Evolutionary conservation across 2,888 invertebrate genomes (phyloP).

Genomic region (Neoscelio sp.): DNA sequence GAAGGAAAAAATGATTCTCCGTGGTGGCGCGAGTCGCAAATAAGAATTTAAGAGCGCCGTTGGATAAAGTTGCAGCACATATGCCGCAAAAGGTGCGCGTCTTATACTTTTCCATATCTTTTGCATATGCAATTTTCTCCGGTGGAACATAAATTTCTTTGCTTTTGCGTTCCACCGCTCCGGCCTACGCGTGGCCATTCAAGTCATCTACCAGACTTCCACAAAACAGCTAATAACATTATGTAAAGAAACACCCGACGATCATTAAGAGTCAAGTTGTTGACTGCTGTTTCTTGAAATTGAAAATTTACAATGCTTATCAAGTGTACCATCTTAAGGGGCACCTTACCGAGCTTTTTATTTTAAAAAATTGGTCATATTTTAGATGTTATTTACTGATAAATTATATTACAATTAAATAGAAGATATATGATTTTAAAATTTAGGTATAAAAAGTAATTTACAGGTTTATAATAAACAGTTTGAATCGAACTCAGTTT

Average conservation of each 20-base stretch:
- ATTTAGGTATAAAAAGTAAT: too few species aligned
- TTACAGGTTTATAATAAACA: too few species aligned
- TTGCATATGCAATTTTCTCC: slow-evolving; percentile 62
- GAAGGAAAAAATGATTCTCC: slow-evolving; percentile 42
- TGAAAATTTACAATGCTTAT: slow-evolving; percentile 19
- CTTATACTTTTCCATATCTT: slow-evolving; percentile 65
- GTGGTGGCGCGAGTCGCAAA: slow-evolving; percentile 29
- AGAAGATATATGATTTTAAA: too few species aligned
- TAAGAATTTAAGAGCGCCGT: slow-evolving; percentile 52
- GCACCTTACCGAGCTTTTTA: too few species aligned
- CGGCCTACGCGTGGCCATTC: slow-evolving; percentile 63
- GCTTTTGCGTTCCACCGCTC: slow-evolving; percentile 43
- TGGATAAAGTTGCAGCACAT: slow-evolving; percentile 52
- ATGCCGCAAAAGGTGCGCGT: slow-evolving; percentile 43
- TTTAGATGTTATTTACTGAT: too few species aligned
- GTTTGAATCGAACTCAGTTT: too few species aligned
- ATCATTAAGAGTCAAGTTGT: slow-evolving; percentile 64
- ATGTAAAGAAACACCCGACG: slow-evolving; percentile 64
- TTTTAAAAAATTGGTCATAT: too few species aligned
- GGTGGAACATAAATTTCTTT: slow-evolving; percentile 50
- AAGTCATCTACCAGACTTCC: slow-evolving; percentile 60
- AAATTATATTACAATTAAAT: too few species aligned
- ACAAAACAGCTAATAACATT: slow-evolving; percentile 68
- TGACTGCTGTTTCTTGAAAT: slow-evolving; percentile 58
- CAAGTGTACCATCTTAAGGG: too few species aligned